Evolutionary conservation across 2,888 invertebrate genomes (phyloP), one percentile per base, ranked within the genome.

Genomic region (Camponotus fellah): DNA sequence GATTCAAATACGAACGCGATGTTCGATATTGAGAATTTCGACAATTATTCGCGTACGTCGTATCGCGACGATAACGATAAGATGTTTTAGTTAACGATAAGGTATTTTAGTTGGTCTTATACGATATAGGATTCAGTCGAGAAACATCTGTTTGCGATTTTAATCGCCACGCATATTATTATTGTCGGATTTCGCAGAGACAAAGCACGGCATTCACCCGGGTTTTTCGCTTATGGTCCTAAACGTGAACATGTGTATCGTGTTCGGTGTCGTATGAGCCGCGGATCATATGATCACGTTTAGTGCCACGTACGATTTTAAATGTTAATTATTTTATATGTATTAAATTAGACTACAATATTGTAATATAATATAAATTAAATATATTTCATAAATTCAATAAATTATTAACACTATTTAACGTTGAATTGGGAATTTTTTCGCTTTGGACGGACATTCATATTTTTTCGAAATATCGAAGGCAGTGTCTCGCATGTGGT

Each of bases 381-480:
- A 40, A 46, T 17, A 5, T 14, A 46, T 4, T 10, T 14, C 1
- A 5, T 40, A 40, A 46, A 46, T 2, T 46, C 12, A 46, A 3
- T 53, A 2, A 53, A 53, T 56, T 4, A 14, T 26, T 26, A 1
- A 26, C 2, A 26, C 26, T 9, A 60, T 32, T 74, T n/a, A 43
- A 26, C n/a, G 8, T 1, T 12, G 14, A 3, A n/a, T 5, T 5
- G 10, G 3, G 3, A 12, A 32, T 32, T 62, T 14, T 32, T 32
- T 12, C 32, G 4, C 60, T 58, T 26, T 17, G 21, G 14, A 14
- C 21, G 3, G 17, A 12, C 17, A 60, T 26, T 72, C 8, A n/a
- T 37, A 53, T 71, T 3, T 12, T 17, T 4, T 14, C 9, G 75
- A 86, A 74, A 83, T 65, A 75, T 77, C 82, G 37, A 83, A 58